These are phyloP conservation scores for Phyllostomus discolor DNA, from an alignment of 2,113 vertebrate species.

Conservation along the genomic window DNA sequence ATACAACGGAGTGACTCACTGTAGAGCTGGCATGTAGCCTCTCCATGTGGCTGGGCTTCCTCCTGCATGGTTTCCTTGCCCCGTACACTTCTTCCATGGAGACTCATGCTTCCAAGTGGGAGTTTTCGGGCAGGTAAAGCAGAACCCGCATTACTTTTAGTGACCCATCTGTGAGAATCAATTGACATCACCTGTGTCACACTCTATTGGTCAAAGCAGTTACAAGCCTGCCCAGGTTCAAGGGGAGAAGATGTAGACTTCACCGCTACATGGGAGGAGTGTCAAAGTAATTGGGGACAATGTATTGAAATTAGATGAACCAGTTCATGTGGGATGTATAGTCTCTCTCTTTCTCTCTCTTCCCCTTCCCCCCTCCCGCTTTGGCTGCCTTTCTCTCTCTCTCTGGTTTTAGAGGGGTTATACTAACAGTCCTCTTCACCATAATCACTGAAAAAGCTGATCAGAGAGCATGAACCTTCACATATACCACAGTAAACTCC, in stretches of 20 bases:
- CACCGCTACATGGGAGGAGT: not conserved
- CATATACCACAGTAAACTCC: not conserved
- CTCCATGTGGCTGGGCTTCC: not conserved
- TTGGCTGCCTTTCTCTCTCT: not conserved
- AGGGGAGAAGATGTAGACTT: not conserved
- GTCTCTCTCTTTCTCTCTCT: not conserved
- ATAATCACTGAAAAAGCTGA: not conserved
- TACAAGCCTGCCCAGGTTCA: not conserved
- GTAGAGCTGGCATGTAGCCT: not conserved
- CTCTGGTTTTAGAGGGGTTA: not conserved
- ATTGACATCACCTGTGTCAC: not conserved
- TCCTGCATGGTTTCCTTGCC: not conserved
- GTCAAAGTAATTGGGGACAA: not conserved
- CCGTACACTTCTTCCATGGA: not conserved
- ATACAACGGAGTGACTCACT: not conserved
- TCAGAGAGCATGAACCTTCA: not conserved
- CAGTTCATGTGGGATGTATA: not conserved
- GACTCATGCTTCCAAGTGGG: not conserved
- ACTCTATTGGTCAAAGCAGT: not conserved
- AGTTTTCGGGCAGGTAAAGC: not conserved
- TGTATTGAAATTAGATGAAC: not conserved
- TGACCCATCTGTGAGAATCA: not conserved
- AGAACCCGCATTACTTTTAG: not conserved
- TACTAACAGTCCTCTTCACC: not conserved
- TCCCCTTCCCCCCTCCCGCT: not conserved